phyloP scores from a whole-genome alignment of 2,797 vertebrate species.

The Bradypodion pumilum region DNA sequence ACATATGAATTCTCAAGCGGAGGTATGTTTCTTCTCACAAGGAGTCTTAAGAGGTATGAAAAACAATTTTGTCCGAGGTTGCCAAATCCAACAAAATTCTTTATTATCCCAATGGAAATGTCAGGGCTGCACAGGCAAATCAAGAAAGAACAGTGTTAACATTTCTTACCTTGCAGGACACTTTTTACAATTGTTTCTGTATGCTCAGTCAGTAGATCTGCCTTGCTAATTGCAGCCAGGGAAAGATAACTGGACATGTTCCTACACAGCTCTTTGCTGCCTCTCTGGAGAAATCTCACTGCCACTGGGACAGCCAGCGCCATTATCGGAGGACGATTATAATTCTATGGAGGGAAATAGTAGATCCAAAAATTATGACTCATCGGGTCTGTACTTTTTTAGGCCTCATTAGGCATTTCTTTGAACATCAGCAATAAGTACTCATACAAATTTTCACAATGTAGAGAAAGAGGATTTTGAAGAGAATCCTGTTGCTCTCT shows the following conservation, averaged over 20 bases:
- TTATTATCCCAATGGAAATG: rapidly evolving
- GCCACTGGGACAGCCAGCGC: conserved; percentile 91
- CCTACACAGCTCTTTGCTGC: conserved; percentile 88
- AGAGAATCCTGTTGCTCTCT: background rate
- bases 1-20: too few relatives aligned
- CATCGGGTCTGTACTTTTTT: background rate
- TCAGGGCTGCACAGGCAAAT: rapidly evolving
- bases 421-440: background rate
- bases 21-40: too few relatives aligned
- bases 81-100: background rate
- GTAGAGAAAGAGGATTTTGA: background rate
- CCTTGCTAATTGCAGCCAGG: conserved; percentile 88
- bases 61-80: too few relatives aligned
- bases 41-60: too few relatives aligned
- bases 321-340: conserved; percentile 88
- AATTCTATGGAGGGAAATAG: conserved; percentile 81
- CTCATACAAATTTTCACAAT: background rate
- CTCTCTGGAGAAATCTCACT: conserved; percentile 89
- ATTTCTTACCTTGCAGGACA: conserved; percentile 86
- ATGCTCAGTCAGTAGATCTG: conserved; percentile 89
- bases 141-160: background rate
- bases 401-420: background rate
- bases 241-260: conserved; percentile 97
- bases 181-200: conserved; percentile 86
- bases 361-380: conserved; percentile 4